A percentile compares a stretch with the other conserved stretches of the same genome.
phyloP scores from a whole-genome alignment of 2,888 invertebrate species.

The Oxyscelio sp. region DNA sequence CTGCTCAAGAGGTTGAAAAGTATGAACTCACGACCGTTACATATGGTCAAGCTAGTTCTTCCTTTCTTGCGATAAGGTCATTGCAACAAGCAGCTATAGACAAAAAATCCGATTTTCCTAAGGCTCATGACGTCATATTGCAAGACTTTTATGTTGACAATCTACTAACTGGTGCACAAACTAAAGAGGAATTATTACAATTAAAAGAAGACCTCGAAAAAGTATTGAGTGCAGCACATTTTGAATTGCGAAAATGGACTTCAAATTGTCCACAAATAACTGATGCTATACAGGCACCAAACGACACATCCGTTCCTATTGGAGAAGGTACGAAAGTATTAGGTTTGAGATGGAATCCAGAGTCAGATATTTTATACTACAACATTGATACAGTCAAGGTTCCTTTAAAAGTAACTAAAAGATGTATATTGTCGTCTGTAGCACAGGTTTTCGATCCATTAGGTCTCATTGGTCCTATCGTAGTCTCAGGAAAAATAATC shows the following conservation, averaged over 20 bases:
- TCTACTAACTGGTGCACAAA: not conserved
- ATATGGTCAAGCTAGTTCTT: slow-evolving; percentile 76
- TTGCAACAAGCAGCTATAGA: slow-evolving; percentile 57
- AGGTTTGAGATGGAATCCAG: not conserved
- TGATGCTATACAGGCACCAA: not conserved
- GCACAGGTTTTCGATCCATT: slow-evolving; percentile 8
- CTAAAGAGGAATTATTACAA: not conserved
- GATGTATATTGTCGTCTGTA: not conserved
- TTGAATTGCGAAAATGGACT: slow-evolving; percentile 6
- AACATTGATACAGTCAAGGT: not conserved
- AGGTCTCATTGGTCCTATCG: not conserved
- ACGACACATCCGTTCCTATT: not conserved
- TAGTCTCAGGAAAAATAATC: not conserved
- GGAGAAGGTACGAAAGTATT: slow-evolving; percentile 1
- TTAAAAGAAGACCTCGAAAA: not conserved
- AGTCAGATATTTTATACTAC: not conserved
- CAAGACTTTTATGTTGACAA: slow-evolving; percentile 4
- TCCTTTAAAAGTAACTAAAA: not conserved
- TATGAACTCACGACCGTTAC: slow-evolving; percentile 77
- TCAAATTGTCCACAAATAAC: not conserved
- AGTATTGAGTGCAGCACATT: not conserved
- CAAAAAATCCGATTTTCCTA: slow-evolving; percentile 13
- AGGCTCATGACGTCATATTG: not conserved
- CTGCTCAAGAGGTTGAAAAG: slow-evolving; percentile 24
- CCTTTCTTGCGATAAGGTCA: slow-evolving; percentile 70